Conservation (phyloP, 1,140 invertebrate species). For the Apocrypta bakeri region DNA sequence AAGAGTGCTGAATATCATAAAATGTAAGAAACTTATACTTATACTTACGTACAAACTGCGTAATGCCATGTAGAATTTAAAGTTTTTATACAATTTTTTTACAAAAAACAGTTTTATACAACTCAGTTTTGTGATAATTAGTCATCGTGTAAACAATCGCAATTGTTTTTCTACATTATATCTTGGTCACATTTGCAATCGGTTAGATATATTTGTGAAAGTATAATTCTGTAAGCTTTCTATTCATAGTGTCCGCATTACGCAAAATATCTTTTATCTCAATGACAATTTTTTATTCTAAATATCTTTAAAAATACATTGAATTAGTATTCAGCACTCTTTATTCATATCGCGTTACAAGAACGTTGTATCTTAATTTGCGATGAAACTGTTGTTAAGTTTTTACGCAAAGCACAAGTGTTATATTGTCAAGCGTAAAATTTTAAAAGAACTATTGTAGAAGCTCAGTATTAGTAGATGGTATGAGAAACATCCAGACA, state of each 20-base stretch:
- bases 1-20: constrained; percentile 55
- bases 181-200: background rate
- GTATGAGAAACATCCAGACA: constrained; percentile 29
- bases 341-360: background rate
- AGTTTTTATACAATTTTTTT: too few relatives aligned
- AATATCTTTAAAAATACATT: background rate
- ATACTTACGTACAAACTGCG: background rate
- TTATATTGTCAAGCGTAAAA: constrained; percentile 27
- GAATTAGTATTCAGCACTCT: constrained; percentile 31
- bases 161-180: background rate
- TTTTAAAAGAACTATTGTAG: constrained; percentile 36
- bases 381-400: constrained; percentile 32
- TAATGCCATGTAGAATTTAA: background rate
- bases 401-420: constrained; percentile 37
- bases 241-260: background rate
- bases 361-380: constrained; percentile 35
- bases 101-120: background rate
- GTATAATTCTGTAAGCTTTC: background rate
- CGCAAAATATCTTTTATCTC: background rate
- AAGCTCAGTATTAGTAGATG: constrained; percentile 48
- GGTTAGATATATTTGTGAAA: too few relatives aligned
- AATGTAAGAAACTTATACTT: background rate
- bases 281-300: background rate
- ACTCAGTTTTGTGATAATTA: background rate
- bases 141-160: background rate